A percentile compares a stretch with the other conserved stretches of the same genome.
phyloP scores from a whole-genome alignment of 2,797 vertebrate genomes.

The Centropyge bicolor region DNA sequence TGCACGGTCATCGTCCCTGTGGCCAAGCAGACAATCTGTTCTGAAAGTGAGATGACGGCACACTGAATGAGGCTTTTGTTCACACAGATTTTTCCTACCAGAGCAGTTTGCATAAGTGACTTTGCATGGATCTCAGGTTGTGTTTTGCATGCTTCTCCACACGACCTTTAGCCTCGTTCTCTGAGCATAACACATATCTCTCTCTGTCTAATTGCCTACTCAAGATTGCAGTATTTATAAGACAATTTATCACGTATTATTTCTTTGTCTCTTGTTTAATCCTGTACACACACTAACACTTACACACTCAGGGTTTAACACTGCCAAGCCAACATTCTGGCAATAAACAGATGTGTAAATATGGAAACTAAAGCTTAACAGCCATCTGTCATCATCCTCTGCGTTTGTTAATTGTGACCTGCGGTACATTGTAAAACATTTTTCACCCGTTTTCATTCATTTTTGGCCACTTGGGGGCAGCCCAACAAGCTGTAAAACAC shows the following conservation, averaged over 20 bases:
- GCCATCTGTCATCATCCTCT: no score
- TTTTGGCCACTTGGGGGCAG: no score
- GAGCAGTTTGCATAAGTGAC: conserved; percentile 21
- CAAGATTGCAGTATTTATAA: not conserved
- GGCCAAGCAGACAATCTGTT: conserved; percentile 7
- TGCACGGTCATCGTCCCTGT: not conserved
- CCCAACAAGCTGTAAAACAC: no score
- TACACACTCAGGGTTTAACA: no score
- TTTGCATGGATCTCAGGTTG: conserved; percentile 63
- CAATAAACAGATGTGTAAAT: no score
- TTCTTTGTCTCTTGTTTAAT: not conserved
- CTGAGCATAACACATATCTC: conserved; percentile 3
- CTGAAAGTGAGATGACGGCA: conserved; percentile 44
- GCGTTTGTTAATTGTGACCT: no score
- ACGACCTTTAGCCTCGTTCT: conserved; percentile 54
- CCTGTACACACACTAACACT: not conserved
- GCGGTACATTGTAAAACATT: no score
- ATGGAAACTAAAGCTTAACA: no score
- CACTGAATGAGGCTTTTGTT: conserved; percentile 35
- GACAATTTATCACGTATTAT: not conserved
- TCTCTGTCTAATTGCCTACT: not conserved
- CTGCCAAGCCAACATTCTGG: no score
- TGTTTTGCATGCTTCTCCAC: conserved; percentile 66
- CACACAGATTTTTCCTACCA: conserved; percentile 30
- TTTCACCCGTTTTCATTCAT: no score